Evolutionary conservation across 2,113 vertebrate species (phyloP), one percentile per base, ranked within the genome.

Genomic region (Poeciliopsis retropinna): DNA sequence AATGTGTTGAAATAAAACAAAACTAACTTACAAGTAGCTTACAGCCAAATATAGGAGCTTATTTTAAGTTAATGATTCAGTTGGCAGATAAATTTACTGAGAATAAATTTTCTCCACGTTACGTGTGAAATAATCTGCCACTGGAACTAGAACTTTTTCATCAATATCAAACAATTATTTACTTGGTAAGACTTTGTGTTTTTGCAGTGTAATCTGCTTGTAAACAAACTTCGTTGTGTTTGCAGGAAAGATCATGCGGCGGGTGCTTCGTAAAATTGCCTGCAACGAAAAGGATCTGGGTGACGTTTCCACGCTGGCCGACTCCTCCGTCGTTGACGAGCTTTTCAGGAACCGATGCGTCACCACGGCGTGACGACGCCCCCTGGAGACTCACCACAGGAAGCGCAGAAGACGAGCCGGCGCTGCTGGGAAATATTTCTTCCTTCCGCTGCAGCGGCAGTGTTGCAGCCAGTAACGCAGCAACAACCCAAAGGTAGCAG

Each of bases 201-300:
- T 37, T 37, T 37, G 11, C 34, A 37, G 34, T 37, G 34, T 37
- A 12, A 44, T 17, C 41, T 15, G 41, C 14, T 17, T 44, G 5
- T 13, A 44, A 17, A 44, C 41, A 15, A 44, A 47, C 44, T 47
- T 47, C 17, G 0, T 14, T 30, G 15, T 61, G 7, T 70, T 60
- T 76, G 39, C 77, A 99, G 98, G 98, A 31, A 99, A 99, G 93
- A 99, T 99, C 83, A 98, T 99, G 95, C 93, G 98, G 0, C 93
- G 98, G 12, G 92, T 99, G 37, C 92, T 99, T 60, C 93, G 95
- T 66, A 97, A 99, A 88, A 97, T 99, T 32, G 98, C 97, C 80
- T 91, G 94, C n/a, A 94, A 96, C 5, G 97, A 99, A 78, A 95
- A 79, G 0, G 96, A 99, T 60, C 82, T 99, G 68, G 98, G 97